A percentile compares a stretch with the other conserved stretches of the same genome.
Evolutionary conservation across 2,797 vertebrate species (phyloP).

Genomic region (Haliaeetus albicilla): DNA sequence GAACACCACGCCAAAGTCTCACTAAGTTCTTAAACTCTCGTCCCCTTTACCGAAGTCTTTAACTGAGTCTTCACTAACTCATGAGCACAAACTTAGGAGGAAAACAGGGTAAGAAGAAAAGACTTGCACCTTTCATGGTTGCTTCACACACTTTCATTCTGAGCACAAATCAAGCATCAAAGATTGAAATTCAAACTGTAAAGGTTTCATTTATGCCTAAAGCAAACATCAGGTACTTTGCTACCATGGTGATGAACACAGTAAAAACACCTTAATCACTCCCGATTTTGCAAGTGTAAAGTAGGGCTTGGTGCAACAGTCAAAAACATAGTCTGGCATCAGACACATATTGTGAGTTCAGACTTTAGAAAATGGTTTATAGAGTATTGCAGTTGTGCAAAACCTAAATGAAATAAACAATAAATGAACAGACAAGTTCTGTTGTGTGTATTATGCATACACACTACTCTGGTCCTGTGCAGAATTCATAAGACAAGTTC

Average conservation of each 20-base stretch:
- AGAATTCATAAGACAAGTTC: background rate
- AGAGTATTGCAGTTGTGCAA: background rate
- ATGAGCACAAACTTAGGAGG: background rate
- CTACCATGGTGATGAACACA: conserved; percentile 5
- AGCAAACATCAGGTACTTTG: conserved; percentile 30
- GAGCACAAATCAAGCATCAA: background rate
- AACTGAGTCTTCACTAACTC: background rate
- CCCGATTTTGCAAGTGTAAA: background rate
- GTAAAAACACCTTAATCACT: background rate
- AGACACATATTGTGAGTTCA: background rate
- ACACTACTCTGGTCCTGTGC: background rate
- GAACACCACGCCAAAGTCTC: background rate
- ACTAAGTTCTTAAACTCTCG: background rate
- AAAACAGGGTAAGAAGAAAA: background rate
- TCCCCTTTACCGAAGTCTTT: background rate
- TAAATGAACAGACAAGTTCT: background rate
- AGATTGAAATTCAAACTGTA: background rate
- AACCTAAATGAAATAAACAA: background rate
- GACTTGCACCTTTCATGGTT: background rate
- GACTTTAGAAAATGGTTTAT: background rate
- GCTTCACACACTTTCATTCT: background rate
- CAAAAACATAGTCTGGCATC: background rate
- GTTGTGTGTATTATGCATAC: background rate
- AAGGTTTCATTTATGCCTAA: background rate
- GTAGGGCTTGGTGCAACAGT: background rate